phyloP scores from a whole-genome alignment of 2,888 invertebrate genomes.

The Loripinus fragilis region DNA sequence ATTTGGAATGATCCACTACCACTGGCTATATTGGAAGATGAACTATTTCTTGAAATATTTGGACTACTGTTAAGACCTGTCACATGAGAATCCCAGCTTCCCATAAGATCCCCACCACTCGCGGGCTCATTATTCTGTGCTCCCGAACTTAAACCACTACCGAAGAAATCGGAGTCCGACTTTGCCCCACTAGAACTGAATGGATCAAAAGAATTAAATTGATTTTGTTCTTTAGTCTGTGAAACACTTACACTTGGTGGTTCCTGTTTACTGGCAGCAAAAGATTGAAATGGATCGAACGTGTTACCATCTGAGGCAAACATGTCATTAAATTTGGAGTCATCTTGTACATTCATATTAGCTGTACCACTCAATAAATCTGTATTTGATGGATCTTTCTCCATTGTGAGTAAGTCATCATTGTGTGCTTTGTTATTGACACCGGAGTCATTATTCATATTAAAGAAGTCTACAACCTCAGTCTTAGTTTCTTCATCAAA shows the following conservation, averaged over 20 bases:
- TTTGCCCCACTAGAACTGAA: conserved; percentile 57
- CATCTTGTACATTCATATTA: conserved; percentile 23
- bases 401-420: conserved; percentile 70
- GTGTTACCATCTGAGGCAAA: conserved; percentile 49
- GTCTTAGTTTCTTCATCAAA: conserved; percentile 30
- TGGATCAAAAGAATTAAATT: conserved; percentile 72
- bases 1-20: conserved; percentile 33
- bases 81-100: conserved; percentile 69
- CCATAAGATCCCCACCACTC: conserved; percentile 70
- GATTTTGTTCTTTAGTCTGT: conserved; percentile 26
- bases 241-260: conserved; percentile 48
- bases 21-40: conserved; percentile 56
- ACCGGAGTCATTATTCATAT: conserved; percentile 57
- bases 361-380: conserved; percentile 70
- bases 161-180: conserved; percentile 16
- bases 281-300: conserved; percentile 80
- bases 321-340: conserved; percentile 13
- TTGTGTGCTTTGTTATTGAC: conserved; percentile 54
- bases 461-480: conserved; percentile 70
- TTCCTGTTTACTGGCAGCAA: conserved; percentile 40
- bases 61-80: conserved; percentile 49
- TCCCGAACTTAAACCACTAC: conserved; percentile 14
- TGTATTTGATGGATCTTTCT: conserved; percentile 68
- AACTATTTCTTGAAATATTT: conserved; percentile 63
- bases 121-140: conserved; percentile 10